phyloP scores from a whole-genome alignment of 1,140 invertebrate species.

The Bombus waltoni region DNA sequence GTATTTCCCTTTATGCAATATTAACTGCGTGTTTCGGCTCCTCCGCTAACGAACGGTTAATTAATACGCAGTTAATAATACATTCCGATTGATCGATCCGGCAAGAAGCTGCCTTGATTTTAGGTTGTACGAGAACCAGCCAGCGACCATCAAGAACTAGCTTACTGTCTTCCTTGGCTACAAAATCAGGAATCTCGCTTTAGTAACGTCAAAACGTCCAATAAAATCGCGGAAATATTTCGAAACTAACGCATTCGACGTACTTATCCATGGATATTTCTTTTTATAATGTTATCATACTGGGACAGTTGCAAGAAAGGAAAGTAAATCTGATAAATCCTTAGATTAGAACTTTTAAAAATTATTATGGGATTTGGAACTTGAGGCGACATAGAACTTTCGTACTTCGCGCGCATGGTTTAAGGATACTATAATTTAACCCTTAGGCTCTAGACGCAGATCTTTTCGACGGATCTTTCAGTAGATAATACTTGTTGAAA shows the following conservation, averaged over 20 bases:
- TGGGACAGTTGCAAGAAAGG: not conserved
- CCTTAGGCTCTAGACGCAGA: too few species aligned
- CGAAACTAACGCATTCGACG: not conserved
- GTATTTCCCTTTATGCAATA: slow-evolving; percentile 12
- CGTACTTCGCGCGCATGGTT: too few species aligned
- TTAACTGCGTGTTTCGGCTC: slow-evolving; percentile 38
- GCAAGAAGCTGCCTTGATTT: slow-evolving; percentile 3
- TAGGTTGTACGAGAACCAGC: not conserved
- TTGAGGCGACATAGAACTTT: too few species aligned
- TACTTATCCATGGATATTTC: not conserved
- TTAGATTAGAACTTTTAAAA: too few species aligned
- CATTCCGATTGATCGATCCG: slow-evolving; percentile 29
- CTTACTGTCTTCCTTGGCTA: not conserved
- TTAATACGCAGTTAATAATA: slow-evolving; percentile 45
- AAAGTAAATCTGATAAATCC: not conserved
- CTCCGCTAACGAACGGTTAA: slow-evolving; percentile 36
- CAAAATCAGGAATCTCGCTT: not conserved
- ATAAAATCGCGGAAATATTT: not conserved
- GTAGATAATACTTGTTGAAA: too few species aligned
- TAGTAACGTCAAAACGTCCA: not conserved
- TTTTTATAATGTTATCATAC: not conserved
- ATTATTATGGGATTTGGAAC: too few species aligned
- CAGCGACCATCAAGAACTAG: not conserved
- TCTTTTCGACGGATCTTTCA: too few species aligned
- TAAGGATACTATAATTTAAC: too few species aligned